Base-by-base conservation (phyloP, 1,140 invertebrate genomes). In the Heliothis subflexa region DNA sequence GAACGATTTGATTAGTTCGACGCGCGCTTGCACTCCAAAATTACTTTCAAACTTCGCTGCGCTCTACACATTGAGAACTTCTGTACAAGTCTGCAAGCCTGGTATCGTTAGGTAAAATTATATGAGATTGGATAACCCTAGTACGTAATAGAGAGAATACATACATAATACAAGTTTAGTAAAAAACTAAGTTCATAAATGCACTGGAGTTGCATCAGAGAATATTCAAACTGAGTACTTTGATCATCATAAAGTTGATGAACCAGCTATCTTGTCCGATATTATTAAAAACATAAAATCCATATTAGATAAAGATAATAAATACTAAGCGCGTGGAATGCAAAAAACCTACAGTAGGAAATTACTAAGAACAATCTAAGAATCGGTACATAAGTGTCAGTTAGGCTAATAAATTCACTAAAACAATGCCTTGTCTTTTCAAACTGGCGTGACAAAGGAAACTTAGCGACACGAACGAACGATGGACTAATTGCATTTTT, bases 1-100 rank as follows among this genome's bases (percentile, higher is more conserved):
- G 90, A 93, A 94, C 86, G 90, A 93, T 91, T 91, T 91, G 92
- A 93, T 93, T 94, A 91, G 88, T 89, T 88, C 90, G 89, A 91
- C 90, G 90, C 90, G 89, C 88, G 90, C 86, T 85, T 93, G 92
- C 91, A 93, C 89, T 92, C 88, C 88, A 83, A 94, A 94, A 94
- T 94, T 94, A 91, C 90, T 93, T 92, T 91, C 70, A 87, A 94
- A 94, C 90, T 92, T 88, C 73, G 74, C 78, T 83, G 82, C 83
- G 77, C 88, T 81, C 85, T 84, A 85, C 85, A 87, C 82, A 83
- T 50, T 64, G 80, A 18, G 71, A 85, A 91, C 88, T 91, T 86
- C 83, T 85, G 72, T 82, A 79, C 59, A 80, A 85, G 68, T 87
- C 85, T 89, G 87, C 81, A 68, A 78, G 76, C 86, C 89, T 91